Base-by-base conservation (phyloP, 2,888 invertebrate species). In the Eristalis tenax region DNA sequence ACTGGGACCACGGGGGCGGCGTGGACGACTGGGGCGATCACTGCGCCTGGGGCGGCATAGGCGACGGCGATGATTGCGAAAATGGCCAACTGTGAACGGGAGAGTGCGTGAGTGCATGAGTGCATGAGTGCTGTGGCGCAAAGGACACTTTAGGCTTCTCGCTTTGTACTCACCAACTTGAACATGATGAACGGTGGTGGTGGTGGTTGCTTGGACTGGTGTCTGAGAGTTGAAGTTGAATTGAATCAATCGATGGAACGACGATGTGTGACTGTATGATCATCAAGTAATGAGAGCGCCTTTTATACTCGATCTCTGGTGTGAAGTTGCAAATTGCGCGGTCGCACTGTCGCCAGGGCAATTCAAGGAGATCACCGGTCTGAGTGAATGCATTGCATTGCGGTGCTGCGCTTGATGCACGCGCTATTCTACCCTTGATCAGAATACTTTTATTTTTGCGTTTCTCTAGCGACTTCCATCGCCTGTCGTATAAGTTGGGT, bases 1-100 rank as follows among this genome's bases (percentile, higher is more conserved):
- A 89, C 50, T 83, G 82, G 82, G 1, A 82, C 82, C 10, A 82
- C 8, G 77, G 86, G 86, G 35, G 90, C 89, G 15, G 88, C 88
- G 57, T 89, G 89, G 64, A 91, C 90, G 6, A 93, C 92, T 26
- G 93, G 92, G 13, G 91, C 93, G 26, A 92, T 92, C n/a, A 92
- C 90, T 26, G 94, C 92, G 40, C 92, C 91, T 57, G 93, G 93
- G 68, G 90, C 89, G 77, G 92, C 92, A 85, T 89, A 90, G 35
- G 89, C 91, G 63, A 89, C 35, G 74, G 89, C 92, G 79, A 91
- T 80, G 89, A 92, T 90, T 88, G 90, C 90, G 82, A 92, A 86
- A 64, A 93, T 90, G 88, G 92, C 91, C 83, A 93, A 91, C 92
- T 93, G 83, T 32, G n/a, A 69, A 79, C 74, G 71, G 78, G 63